Conservation (phyloP, 2,797 vertebrate species). For the Ctenopoma multispine region DNA sequence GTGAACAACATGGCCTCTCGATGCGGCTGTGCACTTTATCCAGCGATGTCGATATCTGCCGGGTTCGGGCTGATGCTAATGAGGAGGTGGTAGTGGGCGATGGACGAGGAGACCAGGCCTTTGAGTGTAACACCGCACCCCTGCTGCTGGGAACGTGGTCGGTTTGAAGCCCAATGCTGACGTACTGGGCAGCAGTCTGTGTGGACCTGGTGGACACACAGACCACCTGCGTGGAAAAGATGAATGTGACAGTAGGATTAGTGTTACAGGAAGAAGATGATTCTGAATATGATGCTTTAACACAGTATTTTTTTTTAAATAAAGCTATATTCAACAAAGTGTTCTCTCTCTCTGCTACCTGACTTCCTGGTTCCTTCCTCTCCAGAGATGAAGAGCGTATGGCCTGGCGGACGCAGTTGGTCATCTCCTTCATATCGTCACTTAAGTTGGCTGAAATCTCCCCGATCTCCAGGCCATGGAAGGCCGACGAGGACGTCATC, state of each 20-base stretch:
- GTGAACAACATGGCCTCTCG: slow-evolving; percentile 95
- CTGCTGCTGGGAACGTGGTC: slow-evolving; percentile 80
- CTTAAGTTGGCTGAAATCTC: slow-evolving; percentile 98
- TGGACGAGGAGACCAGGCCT: slow-evolving; percentile 93
- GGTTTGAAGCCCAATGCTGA: slow-evolving; percentile 94
- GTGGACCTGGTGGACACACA: slow-evolving; percentile 87
- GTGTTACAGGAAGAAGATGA: background rate
- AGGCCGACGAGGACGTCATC: slow-evolving; percentile 72
- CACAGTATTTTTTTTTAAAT: too few species aligned
- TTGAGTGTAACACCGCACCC: slow-evolving; percentile 84
- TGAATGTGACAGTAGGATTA: slow-evolving; percentile 4
- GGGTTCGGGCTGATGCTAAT: slow-evolving; percentile 89
- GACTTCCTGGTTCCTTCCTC: slow-evolving; percentile 92
- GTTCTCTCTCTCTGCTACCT: slow-evolving; percentile 82
- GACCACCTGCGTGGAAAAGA: slow-evolving; percentile 37
- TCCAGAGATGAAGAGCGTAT: slow-evolving; percentile 96
- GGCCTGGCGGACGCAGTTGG: slow-evolving; percentile 97
- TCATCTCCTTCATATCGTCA: slow-evolving; percentile 99
- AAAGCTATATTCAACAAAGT: background rate
- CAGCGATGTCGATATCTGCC: slow-evolving; percentile 96
- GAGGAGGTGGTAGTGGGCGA: slow-evolving; percentile 81
- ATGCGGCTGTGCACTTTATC: slow-evolving; percentile 97
- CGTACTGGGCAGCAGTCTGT: slow-evolving; percentile 88
- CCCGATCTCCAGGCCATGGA: slow-evolving; percentile 85
- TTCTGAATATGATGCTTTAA: background rate